Base-by-base conservation (phyloP, 2,888 invertebrate genomes). In the Lasioglossum figueresi region DNA sequence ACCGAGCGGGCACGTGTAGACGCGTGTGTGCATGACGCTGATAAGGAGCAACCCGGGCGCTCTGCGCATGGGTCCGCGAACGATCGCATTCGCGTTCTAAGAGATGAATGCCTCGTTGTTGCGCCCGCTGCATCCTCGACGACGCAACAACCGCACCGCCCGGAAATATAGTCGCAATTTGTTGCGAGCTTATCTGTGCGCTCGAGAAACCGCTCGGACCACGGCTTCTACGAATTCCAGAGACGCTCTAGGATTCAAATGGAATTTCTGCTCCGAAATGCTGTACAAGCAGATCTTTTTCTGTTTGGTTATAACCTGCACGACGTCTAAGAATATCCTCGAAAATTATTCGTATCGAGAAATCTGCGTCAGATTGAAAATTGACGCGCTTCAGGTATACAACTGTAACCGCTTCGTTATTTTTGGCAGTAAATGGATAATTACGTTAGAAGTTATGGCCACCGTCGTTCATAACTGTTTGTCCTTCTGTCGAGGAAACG, bases 41-140 rank as follows among this genome's bases (percentile, higher is more conserved):
- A 63, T 63, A 63, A 63, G 31, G 3, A 31, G 63, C 4, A 14
- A 2, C n/a, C 10, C 56, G 12, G 3, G 10, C 10, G 12, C n/a
- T 56, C 56, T n/a, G 56, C 56, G 12, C n/a, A n/a, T 12, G n/a
- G 1, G 31, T 31, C 31, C 31, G 31, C 14, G 63, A 31, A 16
- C 63, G 63, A 63, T 31, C 63, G 31, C 31, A 8, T 63, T 63
- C 63, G 31, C 63, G 63, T 63, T 63, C 63, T 63, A 63, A 63
- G 63, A 63, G 63, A 63, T 31, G 63, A 63, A 63, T 63, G 31
- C 31, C 19, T 31, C 63, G 63, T 63, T 31, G 63, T 31, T 63
- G 31, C 31, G 19, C 31, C 31, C 8, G 16, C 1, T 63, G 63
- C 63, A 63, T 31, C 27, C 63, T 14, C 63, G 63, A 31, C 63